Evolutionary conservation across 35 echinoderm and acorn worm species (phyloP).

Genomic region (Chiridota heheva): DNA sequence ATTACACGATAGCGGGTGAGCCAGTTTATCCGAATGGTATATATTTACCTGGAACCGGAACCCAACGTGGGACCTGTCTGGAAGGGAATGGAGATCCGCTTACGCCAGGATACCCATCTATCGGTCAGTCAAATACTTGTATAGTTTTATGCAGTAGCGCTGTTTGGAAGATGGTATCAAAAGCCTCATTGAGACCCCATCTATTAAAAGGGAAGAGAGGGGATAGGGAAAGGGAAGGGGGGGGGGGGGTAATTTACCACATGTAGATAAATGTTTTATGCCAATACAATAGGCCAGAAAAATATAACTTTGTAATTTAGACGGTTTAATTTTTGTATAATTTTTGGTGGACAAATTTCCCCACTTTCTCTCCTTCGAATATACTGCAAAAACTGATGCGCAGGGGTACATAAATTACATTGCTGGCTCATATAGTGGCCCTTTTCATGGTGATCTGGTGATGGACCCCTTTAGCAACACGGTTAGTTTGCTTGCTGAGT

Average conservation of each 20-base stretch:
- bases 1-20: conserved; percentile 34
- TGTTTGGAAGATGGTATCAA: background rate
- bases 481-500: no score
- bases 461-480: no score
- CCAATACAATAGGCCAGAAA: background rate
- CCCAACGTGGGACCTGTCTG: conserved; percentile 55
- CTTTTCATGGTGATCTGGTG: no score
- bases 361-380: no score
- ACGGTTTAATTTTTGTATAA: no score
- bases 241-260: no score
- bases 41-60: conserved; percentile 62
- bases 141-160: no score
- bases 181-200: background rate
- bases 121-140: conserved; percentile 57
- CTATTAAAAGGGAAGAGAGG: background rate
- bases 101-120: conserved; percentile 66
- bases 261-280: background rate
- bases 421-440: no score
- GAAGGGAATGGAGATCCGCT: conserved; percentile 63
- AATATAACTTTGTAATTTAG: background rate
- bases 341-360: no score
- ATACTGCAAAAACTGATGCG: no score
- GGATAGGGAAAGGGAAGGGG: no score
- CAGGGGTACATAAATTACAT: no score
- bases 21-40: conserved; percentile 63